Base-by-base conservation (phyloP, 2,113 vertebrate species). In the Oceanodroma tethys region DNA sequence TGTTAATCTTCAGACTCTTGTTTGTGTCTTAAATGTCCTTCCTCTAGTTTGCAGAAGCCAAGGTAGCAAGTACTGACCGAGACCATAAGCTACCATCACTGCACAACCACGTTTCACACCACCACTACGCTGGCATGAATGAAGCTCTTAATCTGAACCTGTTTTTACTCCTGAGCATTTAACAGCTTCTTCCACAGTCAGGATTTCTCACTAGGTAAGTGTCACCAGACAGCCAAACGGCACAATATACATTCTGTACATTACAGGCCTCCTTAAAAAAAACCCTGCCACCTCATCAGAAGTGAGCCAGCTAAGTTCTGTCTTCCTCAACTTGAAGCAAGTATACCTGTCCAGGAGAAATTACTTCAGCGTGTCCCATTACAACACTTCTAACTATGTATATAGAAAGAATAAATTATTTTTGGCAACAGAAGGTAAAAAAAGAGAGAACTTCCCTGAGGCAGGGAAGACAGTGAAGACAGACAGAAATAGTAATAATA, bases 81-180 rank as follows among this genome's bases (percentile, higher is more conserved):
- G 74, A 34, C 10, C 23, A 18, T 16, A 52, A 47, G 23, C 26
- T 10, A 59, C 59, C 16, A 16, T 9, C 26, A 11, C 2, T 7
- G 23, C 18, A 88, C 34, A 52, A 40, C 14, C 0, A 1, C 19
- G 20, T 76, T 72, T 76, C 70, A 17, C 58, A 18, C 12, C n/a
- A 74, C 29, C 21, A 62, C 27, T 3, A 18, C 1, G 2, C 13
- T 32, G 16, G 40, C 36, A n/a, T 3, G 25, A 88, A 26, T 1
- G 10, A 63, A 82, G 26, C 58, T 65, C 58, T 65, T n/a, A 45
- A 47, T 14, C 29, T 29, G 23, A 45, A 62, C 27, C 10, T 2
- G 0, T 12, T 66, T 81, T 63, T 7, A 72, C 43, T 90, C 70
- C 90, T 95, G 95, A 97, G 94, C 88, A 94, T 97, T 95, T 95